Evolutionary conservation across 2,888 invertebrate species (phyloP), one percentile per base, ranked within the genome.

Genomic region (Caradrina kadenii): DNA sequence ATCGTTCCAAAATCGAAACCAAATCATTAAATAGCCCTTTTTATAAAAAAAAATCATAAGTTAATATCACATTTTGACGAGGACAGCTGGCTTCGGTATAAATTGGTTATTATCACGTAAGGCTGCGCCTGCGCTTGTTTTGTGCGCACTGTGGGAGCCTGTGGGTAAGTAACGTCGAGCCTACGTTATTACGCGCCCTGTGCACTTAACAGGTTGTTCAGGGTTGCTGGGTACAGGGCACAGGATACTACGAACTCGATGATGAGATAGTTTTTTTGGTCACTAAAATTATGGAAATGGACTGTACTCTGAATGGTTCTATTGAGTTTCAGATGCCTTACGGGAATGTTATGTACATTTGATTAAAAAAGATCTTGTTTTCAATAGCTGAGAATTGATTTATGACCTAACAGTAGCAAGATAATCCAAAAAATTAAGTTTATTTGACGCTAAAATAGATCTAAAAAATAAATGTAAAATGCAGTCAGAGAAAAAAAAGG

Each of bases 101-200:
- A 76, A 84, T 83, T 79, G 82, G 84, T 84, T 84, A 83, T 84
- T 84, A 83, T 83, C 84, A 83, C 82, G 82, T 83, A 77, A 84
- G 75, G 66, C 80, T 74, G 76, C 76, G 73, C 69, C 76, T 68
- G 80, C 70, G 79, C 81, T 70, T 83, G 84, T 74, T 75, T 73
- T 76, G 67, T 56, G 71, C 84, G 72, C 81, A 60, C 65, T 75
- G 77, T 80, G 83, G 78, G 75, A 83, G 82, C 82, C 76, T 65
- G 69, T 73, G 77, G 85, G 84, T 91, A 89, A 90, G 90, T 88
- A 89, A 89, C 83, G 83, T 84, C 83, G 84, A 78, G 82, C 83
- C 89, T 88, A 86, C 88, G 87, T 89, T 90, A 91, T 92, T 92
- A 90, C 81, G 83, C 81, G 73, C 82, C 76, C 82, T 77, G 80